Conservation (phyloP, 2,113 vertebrate genomes). For the Garra rufa region DNA sequence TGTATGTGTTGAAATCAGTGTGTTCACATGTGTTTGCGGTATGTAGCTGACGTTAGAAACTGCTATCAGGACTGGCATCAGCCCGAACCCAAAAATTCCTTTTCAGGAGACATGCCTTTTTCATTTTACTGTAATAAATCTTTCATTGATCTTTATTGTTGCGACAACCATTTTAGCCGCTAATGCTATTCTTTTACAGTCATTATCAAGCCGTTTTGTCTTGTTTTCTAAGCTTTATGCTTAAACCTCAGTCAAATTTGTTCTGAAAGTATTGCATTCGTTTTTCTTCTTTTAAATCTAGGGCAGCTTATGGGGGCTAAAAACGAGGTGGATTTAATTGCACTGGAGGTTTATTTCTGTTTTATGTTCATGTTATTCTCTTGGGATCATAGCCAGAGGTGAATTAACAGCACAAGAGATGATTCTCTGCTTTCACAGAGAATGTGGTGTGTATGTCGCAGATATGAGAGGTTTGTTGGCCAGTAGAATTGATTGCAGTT, state of each 20-base stretch:
- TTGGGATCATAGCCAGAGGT: conserved; percentile 47
- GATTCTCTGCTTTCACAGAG: conserved; percentile 38
- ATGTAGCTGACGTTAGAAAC: background rate
- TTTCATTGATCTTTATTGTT: background rate
- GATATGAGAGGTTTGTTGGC: background rate
- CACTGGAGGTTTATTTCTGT: conserved; percentile 31
- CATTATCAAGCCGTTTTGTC: conserved; percentile 7
- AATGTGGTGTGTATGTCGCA: conserved; percentile 12
- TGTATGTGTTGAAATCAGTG: background rate
- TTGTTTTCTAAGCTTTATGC: conserved; percentile 12
- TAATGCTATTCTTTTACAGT: background rate
- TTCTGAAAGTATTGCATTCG: conserved; percentile 17
- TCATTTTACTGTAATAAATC: background rate
- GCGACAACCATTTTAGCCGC: background rate
- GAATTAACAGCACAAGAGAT: conserved; percentile 25
- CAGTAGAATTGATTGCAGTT: background rate
- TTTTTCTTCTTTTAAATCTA: conserved; percentile 38
- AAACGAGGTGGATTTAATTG: conserved; percentile 41
- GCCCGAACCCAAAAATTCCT: background rate
- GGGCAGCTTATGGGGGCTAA: conserved; percentile 35
- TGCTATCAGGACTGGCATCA: background rate
- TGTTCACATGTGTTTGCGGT: background rate
- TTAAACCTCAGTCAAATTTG: conserved; percentile 25
- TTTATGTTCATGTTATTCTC: conserved; percentile 39
- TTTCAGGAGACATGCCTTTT: no score